phyloP scores from a whole-genome alignment of 2,888 invertebrate species.

The Disparrhopalites patrizii region DNA sequence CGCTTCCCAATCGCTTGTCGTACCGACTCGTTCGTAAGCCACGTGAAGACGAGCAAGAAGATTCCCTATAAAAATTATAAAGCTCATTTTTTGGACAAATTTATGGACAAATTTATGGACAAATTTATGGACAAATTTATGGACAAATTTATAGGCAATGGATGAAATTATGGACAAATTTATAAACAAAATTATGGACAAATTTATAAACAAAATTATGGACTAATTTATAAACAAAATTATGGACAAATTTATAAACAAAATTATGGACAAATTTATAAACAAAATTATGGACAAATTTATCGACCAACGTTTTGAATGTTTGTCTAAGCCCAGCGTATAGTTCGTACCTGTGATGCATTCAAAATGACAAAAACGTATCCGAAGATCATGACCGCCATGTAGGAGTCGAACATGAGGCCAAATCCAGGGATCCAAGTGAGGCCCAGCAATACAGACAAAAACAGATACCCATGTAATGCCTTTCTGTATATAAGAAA shows the following conservation, averaged over 20 bases:
- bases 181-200: no score
- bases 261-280: no score
- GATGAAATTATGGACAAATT: no score
- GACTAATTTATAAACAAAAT: no score
- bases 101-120: no score
- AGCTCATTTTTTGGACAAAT: no score
- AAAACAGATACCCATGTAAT: background rate
- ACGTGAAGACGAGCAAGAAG: slow-evolving; percentile 43
- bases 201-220: no score
- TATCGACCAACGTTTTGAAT: background rate
- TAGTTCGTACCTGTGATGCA: slow-evolving; percentile 36
- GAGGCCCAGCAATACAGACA: slow-evolving; percentile 29
- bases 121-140: no score
- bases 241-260: no score
- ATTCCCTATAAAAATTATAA: no score
- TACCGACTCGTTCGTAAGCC: slow-evolving; percentile 44
- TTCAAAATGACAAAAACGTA: slow-evolving; percentile 32
- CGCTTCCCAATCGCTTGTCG: slow-evolving; percentile 29
- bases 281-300: no score
- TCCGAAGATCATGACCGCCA: slow-evolving; percentile 8
- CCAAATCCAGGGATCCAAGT: slow-evolving; percentile 33
- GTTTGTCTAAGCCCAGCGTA: no score
- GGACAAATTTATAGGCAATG: background rate
- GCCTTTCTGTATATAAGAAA: background rate
- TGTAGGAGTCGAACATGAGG: slow-evolving; percentile 3